Base-by-base conservation (phyloP, 2,888 invertebrate species). In the Drosophila affinis region DNA sequence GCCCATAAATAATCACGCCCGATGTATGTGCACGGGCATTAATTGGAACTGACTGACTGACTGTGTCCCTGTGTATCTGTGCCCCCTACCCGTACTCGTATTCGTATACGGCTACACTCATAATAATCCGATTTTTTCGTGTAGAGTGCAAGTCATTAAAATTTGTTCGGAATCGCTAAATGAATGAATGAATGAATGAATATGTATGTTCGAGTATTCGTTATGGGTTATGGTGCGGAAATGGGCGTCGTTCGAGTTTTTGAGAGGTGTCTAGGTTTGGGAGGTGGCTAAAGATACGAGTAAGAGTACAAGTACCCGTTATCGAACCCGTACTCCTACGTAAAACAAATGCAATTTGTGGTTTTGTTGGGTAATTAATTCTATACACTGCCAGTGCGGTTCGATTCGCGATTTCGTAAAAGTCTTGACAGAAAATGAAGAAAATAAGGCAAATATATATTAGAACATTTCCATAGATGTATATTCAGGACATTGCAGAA, bases 1-100 rank as follows among this genome's bases (percentile, higher is more conserved):
- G 87, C 84, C 79, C 81, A 87, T 81, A 85, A 87, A 87, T 77
- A 85, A 85, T 84, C 84, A 71, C 73, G 59, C 75, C 69, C 51
- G 79, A 79, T 18, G 72, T 78, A 77, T 81, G 86, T 64, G 69
- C 76, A 63, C 62, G 60, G 71, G 65, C 84, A 86, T 80, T 81
- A 80, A 73, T 76, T 83, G 76, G 51, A 51, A 59, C 58, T 27
- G 52, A 17, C 56, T 44, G 47, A 24, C 24, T 9, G 46, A 47
- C 48, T 18, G 18, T 51, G 27, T 12, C 45, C 39, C 44, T 29
- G 27, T 52, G 45, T 46, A 18, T 52, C 27, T 27, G 49, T 39
- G 21, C 21, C 21, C 21, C 21, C 21, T 21, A 3, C 21, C 21
- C 21, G 10, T 39, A 21, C 3, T 21, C 3, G 10, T 21, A 34